Evolutionary conservation across 2,888 invertebrate species (phyloP), one percentile per base, ranked within the genome.

Genomic region (Andrena hattorfiana): DNA sequence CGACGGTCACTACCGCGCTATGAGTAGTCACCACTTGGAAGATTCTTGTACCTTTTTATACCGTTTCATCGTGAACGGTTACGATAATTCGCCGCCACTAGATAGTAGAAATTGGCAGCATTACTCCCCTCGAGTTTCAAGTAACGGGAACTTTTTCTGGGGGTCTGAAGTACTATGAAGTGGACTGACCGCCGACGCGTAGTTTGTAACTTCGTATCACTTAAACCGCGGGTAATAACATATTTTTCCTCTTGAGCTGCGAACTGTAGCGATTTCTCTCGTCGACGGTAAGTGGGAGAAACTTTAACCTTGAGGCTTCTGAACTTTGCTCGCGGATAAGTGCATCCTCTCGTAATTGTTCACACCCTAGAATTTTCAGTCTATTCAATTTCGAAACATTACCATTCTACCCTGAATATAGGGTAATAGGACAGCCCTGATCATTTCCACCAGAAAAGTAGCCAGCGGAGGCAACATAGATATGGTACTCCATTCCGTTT

Each of bases 401-500:
- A 42, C 13, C 4, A 5, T 42, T 16, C 16, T 16, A 42, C 42
- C 5, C 42, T 16, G 5, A 16, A 42, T 42, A 5, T 16, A 42
- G 42, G 3, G 7, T 6, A 4, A 6, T 16, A 42, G 6, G 3
- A 26, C 64, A 10, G 3, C 26, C 10, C 1, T 35, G 0, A 62
- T 20, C 35, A 23, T 48, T 62, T 6, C 13, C 8, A 62, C 59
- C 56, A 16, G 66, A 80, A 59, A 81, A 64, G 32, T 56, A 64
- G 28, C 23, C 42, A 42, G 28, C 23, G 26, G 54, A 28, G 6
- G 59, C 2, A 26, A 56, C 56, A 30, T 35, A 48, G 67, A 77
- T 63, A 73, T 49, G 66, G 32, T 56, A 51, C 64, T 26, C 2
- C 32, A 56, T 78, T 81, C 66, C 56, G 35, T 84, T 82, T 82